Conservation (phyloP, 1,140 invertebrate genomes). For the Pygmarrhopalites habei region DNA sequence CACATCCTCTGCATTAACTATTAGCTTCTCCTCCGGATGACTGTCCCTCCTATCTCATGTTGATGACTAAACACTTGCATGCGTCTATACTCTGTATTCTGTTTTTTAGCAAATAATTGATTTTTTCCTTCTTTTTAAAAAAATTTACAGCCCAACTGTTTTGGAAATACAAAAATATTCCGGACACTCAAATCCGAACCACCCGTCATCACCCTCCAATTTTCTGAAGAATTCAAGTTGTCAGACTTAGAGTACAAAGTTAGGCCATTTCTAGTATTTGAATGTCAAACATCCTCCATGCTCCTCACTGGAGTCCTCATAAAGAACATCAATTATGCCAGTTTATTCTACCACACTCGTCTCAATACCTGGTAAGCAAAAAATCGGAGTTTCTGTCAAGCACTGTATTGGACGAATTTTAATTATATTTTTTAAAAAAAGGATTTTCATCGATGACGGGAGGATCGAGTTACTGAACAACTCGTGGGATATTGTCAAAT, state of each 20-base stretch:
- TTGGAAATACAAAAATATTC: conserved; percentile 35
- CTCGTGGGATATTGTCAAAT: conserved; percentile 9
- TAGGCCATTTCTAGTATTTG: conserved; percentile 3
- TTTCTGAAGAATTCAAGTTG: conserved; percentile 12
- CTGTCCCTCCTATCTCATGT: no score
- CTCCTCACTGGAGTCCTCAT: conserved; percentile 3
- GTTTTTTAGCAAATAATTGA: no score
- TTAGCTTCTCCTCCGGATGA: no score
- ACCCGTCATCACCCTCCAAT: conserved; percentile 25
- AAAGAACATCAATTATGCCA: conserved; percentile 18
- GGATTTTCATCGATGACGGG: conserved; percentile 31
- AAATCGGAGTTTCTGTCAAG: no score
- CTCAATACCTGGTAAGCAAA: conserved; percentile 33
- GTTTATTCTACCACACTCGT: conserved; percentile 34
- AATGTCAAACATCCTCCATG: conserved; percentile 10
- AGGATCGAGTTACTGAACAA: background rate
- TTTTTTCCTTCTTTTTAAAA: no score
- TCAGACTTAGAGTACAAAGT: conserved; percentile 12
- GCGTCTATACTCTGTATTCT: no score
- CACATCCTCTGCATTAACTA: no score
- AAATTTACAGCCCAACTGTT: conserved; percentile 35
- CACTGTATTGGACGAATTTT: no score
- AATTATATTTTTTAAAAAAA: no score
- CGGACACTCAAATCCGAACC: conserved; percentile 26
- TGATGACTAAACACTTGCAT: no score